Evolutionary conservation across 2,113 vertebrate species (phyloP).

Genomic region (Paratilapia polleni): DNA sequence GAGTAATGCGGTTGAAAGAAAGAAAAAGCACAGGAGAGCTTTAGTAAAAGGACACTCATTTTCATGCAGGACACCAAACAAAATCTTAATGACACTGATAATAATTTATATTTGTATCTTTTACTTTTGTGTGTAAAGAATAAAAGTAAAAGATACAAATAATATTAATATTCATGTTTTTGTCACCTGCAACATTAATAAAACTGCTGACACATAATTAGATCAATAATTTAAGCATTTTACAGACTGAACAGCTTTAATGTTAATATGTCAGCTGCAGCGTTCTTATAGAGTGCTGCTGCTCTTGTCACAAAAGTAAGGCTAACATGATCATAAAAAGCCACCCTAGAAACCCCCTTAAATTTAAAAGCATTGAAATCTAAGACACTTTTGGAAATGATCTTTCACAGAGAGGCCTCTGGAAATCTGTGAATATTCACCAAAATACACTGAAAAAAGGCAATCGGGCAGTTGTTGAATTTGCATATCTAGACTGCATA

Average conservation of each 20-base stretch:
- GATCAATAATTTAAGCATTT: background rate
- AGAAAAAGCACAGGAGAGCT: background rate
- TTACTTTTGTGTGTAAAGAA: background rate
- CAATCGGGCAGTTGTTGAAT: no score
- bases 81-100: background rate
- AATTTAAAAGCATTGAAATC: background rate
- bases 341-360: background rate
- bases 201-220: background rate
- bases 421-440: background rate
- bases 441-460: no score
- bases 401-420: background rate
- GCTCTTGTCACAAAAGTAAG: background rate
- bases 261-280: background rate
- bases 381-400: background rate
- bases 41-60: constrained; percentile 31
- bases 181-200: background rate
- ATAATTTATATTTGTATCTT: background rate
- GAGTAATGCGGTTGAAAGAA: constrained; percentile 42
- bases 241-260: background rate
- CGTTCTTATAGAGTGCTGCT: background rate
- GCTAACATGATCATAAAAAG: background rate
- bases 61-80: constrained; percentile 29
- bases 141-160: no score
- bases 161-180: background rate
- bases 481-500: no score